These are phyloP conservation scores for Reticulitermes speratus DNA, from an alignment of 1,140 invertebrate genomes.

Conservation along the genomic window DNA sequence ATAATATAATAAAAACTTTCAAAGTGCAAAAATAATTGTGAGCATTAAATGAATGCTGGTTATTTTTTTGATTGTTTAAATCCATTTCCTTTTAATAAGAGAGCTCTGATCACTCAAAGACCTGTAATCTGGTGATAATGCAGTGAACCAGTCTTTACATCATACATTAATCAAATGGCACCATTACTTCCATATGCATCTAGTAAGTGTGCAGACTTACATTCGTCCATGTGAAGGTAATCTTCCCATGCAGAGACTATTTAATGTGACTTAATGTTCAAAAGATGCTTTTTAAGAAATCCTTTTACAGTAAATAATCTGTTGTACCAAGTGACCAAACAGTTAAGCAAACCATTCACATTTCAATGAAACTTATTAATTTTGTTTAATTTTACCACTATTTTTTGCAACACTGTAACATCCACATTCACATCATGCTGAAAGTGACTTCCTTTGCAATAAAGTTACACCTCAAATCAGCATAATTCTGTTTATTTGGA, in stretches of 20 bases:
- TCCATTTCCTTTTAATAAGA: not conserved
- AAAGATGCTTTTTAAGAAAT: no score
- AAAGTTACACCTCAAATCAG: no score
- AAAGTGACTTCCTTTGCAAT: no score
- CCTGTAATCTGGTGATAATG: not conserved
- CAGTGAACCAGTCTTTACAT: not conserved
- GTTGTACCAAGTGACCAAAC: no score
- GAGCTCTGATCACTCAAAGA: not conserved
- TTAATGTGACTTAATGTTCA: no score
- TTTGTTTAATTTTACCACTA: no score
- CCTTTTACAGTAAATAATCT: no score
- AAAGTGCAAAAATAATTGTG: not conserved
- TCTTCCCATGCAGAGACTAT: not conserved
- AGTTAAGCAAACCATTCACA: no score
- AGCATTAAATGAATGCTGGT: not conserved
- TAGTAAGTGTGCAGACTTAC: not conserved
- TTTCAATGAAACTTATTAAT: no score
- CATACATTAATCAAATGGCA: not conserved
- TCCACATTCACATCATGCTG: no score
- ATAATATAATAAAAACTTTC: not conserved
- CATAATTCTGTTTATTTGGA: no score
- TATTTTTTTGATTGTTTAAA: not conserved
- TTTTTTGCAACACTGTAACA: no score
- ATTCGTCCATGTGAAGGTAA: not conserved
- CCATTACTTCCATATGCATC: not conserved